phyloP scores from a whole-genome alignment of 2,797 vertebrate species.

The Sebastes wilsoni region DNA sequence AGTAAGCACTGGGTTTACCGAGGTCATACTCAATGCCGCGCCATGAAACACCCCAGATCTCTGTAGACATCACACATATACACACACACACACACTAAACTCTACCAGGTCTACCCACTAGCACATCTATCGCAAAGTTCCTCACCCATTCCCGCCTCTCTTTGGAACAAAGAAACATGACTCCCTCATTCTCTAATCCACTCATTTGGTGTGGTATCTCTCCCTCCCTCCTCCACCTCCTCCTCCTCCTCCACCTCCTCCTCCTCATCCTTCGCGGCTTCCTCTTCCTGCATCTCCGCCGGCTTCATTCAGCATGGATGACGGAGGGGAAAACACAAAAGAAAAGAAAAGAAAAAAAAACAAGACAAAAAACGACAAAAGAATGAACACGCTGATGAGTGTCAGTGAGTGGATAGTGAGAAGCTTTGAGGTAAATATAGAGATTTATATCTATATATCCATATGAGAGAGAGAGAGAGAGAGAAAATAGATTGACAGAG shows the following conservation, averaged over 20 bases:
- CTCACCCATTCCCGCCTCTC: slow-evolving; percentile 82
- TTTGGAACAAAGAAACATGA: slow-evolving; percentile 77
- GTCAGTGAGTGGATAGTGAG: slow-evolving; percentile 54
- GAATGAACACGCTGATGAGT: slow-evolving; percentile 70
- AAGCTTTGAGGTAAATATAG: slow-evolving; percentile 31
- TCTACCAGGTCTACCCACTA: slow-evolving; percentile 54
- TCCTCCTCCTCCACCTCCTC: slow-evolving; percentile 56
- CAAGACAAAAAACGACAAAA: slow-evolving; percentile 59
- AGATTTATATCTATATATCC: slow-evolving; percentile 55
- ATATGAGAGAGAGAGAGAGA: slow-evolving; percentile 15
- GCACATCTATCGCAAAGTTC: slow-evolving; percentile 64
- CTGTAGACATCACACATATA: slow-evolving; percentile 28
- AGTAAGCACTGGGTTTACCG: background rate
- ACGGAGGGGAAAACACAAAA: slow-evolving; percentile 53
- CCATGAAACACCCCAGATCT: slow-evolving; percentile 59
- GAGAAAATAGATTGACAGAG: background rate
- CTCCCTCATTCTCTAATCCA: slow-evolving; percentile 86
- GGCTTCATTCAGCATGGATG: slow-evolving; percentile 74
- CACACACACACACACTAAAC: slow-evolving; percentile 22
- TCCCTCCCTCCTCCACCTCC: slow-evolving; percentile 81
- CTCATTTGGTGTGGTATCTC: slow-evolving; percentile 84
- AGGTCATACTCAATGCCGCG: slow-evolving; percentile 44
- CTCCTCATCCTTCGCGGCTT: slow-evolving; percentile 71
- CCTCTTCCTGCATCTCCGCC: slow-evolving; percentile 80
- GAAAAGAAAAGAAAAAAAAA: slow-evolving; percentile 34